Percentiles rank a stretch among this genome's conserved stretches.
Evolutionary conservation across 2,113 vertebrate species (phyloP).

Genomic region (Neogobius melanostomus): DNA sequence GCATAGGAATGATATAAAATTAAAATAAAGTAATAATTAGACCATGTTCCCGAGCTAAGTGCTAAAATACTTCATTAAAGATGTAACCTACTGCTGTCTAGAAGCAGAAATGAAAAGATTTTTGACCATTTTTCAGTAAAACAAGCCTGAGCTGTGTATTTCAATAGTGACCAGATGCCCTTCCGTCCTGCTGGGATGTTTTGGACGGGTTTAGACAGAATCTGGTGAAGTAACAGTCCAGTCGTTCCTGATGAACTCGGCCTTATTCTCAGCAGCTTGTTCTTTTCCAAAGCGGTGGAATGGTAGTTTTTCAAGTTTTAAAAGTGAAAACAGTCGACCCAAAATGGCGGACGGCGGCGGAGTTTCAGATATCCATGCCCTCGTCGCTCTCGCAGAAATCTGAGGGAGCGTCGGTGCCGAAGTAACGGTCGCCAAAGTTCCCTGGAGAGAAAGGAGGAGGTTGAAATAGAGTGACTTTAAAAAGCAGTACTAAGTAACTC

Average conservation of each 20-base stretch:
- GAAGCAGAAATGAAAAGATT: neutral
- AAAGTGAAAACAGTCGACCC: neutral
- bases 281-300: too few relatives aligned
- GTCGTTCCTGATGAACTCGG: too few relatives aligned
- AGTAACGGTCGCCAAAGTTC: slow-evolving; percentile 91
- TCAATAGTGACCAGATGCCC: neutral
- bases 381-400: slow-evolving; percentile 82
- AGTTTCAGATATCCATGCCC: slow-evolving; percentile 78
- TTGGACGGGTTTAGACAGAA: too few relatives aligned
- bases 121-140: neutral
- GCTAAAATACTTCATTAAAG: neutral
- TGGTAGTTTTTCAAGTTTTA: neutral
- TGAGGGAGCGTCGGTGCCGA: slow-evolving; percentile 84
- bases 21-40: too few relatives aligned
- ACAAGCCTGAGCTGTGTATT: neutral
- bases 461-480: neutral
- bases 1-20: too few relatives aligned
- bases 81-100: neutral
- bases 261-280: too few relatives aligned
- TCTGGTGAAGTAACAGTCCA: too few relatives aligned
- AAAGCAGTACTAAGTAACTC: too few relatives aligned
- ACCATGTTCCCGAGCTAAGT: too few relatives aligned
- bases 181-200: too few relatives aligned
- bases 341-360: neutral
- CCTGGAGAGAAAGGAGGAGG: slow-evolving; percentile 63